Base-by-base conservation (phyloP, 2,797 vertebrate species). In the Notolabrus celidotus region DNA sequence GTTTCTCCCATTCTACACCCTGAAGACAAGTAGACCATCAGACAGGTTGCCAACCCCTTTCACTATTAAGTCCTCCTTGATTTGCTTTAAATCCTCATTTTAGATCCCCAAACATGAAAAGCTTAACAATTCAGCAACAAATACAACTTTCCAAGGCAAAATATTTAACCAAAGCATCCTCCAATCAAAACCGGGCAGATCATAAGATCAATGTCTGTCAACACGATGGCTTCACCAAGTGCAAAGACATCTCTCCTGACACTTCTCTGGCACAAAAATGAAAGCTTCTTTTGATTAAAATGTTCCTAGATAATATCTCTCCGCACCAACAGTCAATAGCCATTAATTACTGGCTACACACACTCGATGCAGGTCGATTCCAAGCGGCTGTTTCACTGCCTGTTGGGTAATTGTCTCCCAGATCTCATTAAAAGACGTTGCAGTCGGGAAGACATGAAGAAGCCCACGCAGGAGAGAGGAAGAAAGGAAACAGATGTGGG, bases 341-440 rank as follows among this genome's bases (percentile, higher is more conserved):
- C 62, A 85, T 91, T 90, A 86, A 90, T 91, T 84, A 88, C 59
- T 38, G 36, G 51, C 45, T 60, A 80, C 62, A 77, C 42, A 75
- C 38, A 27, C 34, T 79, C 53, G 1, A 42, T 67, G 70, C 71
- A 71, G 86, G 74, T 92, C 87, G 63, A 89, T 91, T 61, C 27
- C 66, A 54, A 80, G 74, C 1, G 10, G 56, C 55, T 43, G 47
- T 61, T 79, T 80, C 53, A 27, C 46, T 77, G 82, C 74, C 74
- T 80, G 56, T 64, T 72, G 83, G 85, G 84, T 89, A 83, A 89
- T 87, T 85, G 78, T 87, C 55, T 90, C 82, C 80, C 77, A 85
- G 77, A 88, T 85, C 79, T 89, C 83, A 90, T 92, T 90, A 89
- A 74, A 75, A 80, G 67, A 77, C 5, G 14, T 2, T 20, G 33